Evolutionary conservation across 2,888 invertebrate genomes (phyloP), one percentile per base, ranked within the genome.

Genomic region (Drosophila glabriapex): DNA sequence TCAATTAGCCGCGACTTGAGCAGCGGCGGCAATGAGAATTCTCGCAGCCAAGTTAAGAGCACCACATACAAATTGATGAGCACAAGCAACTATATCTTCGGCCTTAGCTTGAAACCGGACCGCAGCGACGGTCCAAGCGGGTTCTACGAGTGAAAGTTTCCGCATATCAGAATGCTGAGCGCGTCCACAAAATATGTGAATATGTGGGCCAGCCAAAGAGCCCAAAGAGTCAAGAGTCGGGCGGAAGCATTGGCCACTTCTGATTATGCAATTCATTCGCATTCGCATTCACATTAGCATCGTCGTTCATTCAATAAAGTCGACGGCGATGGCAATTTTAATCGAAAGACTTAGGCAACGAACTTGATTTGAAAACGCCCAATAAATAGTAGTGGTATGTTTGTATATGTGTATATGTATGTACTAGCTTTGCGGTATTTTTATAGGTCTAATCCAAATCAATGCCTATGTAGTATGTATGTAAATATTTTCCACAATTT

Each of bases 121-220:
- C 52, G 41, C 46, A 37, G 58, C 41, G 63, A 4, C 46, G 25
- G 9, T 25, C 16, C 22, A n/a, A 29, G 61, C 60, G 46, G 52
- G 77, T 67, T 67, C 58, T 58, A 64, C 70, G 65, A 82, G 83
- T 86, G 83, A 84, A 86, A 84, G 83, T 82, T 31, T 35, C 62
- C 61, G 60, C 68, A 64, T 22, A 29, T 59, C 33, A 49, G n/a
- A 65, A 76, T 81, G 54, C 56, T 46, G n/a, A 56, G 31, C 43
- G 58, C 66, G 63, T 78, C 63, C 69, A 50, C 22, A 54, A 70
- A 50, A 54, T 37, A 55, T 55, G 37, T 25, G 37, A 25, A 52
- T 76, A 70, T 83, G 65, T 85, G 79, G 79, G 83, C 76, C 83
- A 83, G 54, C 39, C 46, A 35, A 33, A 54, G 12, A n/a, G 29